Evolutionary conservation across 2,113 vertebrate genomes (phyloP), one percentile per base, ranked within the genome.

Genomic region (Pyxicephalus adspersus): DNA sequence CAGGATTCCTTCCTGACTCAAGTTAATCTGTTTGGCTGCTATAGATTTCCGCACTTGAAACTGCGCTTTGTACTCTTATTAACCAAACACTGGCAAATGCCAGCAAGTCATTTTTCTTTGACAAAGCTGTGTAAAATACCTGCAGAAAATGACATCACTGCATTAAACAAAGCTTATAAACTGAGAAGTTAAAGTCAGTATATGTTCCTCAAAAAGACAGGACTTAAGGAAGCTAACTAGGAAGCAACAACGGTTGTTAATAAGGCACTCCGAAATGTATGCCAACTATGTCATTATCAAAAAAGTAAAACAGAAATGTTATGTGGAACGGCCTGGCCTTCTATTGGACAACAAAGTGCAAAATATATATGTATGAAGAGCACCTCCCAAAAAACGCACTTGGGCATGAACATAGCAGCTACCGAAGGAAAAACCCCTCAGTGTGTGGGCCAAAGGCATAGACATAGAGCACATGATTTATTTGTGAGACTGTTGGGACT

Each of bases 341-440:
- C 51, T 78, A 66, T 76, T 78, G 75, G 76, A 72, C 58, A 73
- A 73, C 77, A 83, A 71, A 83, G 70, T 75, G 83, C 76, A 80
- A 83, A 71, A 73, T 34, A 26, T 45, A 45, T 2, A 45, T 45
- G 38, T 9, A 45, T 22, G 31, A 60, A 73, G 45, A 83, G 68
- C 61, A 79, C 77, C 77, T 68, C 29, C 52, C 64, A 79, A 60
- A 67, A 68, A 51, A 55, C 70, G 29, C 54, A 60, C 29, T 68
- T 65, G 64, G 63, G 79, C 51, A 68, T 74, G 13, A 82, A 82
- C 45, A 52, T 82, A 82, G 80, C 80, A 82, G 80, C 70, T 75
- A 55, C 79, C 57, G 70, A 81, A 81, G 79, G 25, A 72, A 6
- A 25, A 11, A 64, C n/a, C 28, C 61, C 65, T 81, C 63, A 75